Percentiles rank a stretch among this genome's conserved stretches.
Conservation (phyloP, 2,113 vertebrate species). For the Perccottus glenii region DNA sequence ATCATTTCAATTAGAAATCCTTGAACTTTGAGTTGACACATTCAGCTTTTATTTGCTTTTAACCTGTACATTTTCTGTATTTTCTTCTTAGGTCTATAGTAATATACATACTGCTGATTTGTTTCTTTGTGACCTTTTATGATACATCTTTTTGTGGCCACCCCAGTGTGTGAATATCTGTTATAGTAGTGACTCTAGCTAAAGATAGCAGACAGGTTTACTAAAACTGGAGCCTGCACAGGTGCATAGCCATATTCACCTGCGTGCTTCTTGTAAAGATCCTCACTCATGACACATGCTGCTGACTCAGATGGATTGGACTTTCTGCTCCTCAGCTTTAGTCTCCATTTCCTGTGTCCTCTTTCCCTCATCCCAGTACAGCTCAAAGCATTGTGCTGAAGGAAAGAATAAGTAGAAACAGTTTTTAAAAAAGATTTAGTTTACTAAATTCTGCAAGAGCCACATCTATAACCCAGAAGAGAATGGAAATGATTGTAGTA, state of each 20-base stretch:
- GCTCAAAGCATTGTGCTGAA: constrained; percentile 20
- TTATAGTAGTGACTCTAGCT: constrained; percentile 34
- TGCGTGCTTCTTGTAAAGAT: constrained; percentile 61
- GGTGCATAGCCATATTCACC: constrained; percentile 53
- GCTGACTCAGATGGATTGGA: constrained; percentile 63
- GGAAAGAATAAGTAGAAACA: background rate
- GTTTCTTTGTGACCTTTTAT: constrained; percentile 33
- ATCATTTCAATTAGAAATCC: constrained; percentile 62
- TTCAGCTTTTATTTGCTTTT: background rate
- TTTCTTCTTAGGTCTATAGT: constrained; percentile 10
- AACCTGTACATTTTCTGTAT: background rate
- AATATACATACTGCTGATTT: constrained; percentile 43
- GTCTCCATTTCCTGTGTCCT: constrained; percentile 35
- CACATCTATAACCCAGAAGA: no score
- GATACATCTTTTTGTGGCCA: constrained; percentile 1
- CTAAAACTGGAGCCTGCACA: constrained; percentile 50
- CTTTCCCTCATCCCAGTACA: constrained; percentile 22
- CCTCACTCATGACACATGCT: constrained; percentile 54
- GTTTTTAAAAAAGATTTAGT: constrained; percentile 35
- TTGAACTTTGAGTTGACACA: no score
- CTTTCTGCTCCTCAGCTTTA: constrained; percentile 21
- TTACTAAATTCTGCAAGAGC: constrained; percentile 31
- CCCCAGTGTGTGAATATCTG: constrained; percentile 16
- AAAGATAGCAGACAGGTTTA: constrained; percentile 49
- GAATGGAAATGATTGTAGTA: no score